phyloP scores from a whole-genome alignment of 2,797 vertebrate species.

The Rhinogobio ventralis region DNA sequence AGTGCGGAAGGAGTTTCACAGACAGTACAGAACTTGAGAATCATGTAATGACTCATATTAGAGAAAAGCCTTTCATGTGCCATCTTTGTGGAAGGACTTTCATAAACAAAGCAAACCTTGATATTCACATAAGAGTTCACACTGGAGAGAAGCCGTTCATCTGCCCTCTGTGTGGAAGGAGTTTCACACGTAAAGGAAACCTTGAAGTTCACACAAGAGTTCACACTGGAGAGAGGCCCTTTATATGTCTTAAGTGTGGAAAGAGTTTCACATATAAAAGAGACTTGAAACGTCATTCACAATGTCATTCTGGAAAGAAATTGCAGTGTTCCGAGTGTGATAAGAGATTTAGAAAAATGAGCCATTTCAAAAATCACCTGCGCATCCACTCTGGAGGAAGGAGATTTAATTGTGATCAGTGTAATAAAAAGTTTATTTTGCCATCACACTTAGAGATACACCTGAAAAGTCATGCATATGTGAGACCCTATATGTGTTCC shows the following conservation, averaged over 20 bases:
- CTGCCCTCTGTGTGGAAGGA: neutral
- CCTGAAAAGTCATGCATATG: neutral
- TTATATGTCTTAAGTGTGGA: neutral
- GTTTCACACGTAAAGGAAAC: conserved; percentile 9
- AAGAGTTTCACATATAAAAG: neutral
- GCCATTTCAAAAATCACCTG: neutral
- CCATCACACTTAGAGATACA: neutral
- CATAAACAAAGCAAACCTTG: conserved; percentile 4
- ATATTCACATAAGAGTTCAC: conserved; percentile 5
- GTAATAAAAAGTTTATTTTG: neutral
- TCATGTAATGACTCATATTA: neutral
- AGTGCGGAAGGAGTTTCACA: neutral
- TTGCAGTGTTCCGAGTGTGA: neutral
- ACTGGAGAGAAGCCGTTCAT: neutral
- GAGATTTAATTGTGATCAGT: neutral
- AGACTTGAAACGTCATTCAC: neutral
- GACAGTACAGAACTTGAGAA: neutral
- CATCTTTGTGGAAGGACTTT: neutral
- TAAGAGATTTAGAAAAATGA: neutral
- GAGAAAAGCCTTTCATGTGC: neutral
- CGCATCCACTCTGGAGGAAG: neutral
- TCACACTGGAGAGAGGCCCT: neutral
- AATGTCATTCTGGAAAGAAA: neutral
- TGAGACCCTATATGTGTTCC: neutral
- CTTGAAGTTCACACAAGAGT: neutral